A percentile compares a stretch with the other conserved stretches of the same genome.
phyloP scores from a whole-genome alignment of 2,113 vertebrate species.

The Pachyramphus minor region DNA sequence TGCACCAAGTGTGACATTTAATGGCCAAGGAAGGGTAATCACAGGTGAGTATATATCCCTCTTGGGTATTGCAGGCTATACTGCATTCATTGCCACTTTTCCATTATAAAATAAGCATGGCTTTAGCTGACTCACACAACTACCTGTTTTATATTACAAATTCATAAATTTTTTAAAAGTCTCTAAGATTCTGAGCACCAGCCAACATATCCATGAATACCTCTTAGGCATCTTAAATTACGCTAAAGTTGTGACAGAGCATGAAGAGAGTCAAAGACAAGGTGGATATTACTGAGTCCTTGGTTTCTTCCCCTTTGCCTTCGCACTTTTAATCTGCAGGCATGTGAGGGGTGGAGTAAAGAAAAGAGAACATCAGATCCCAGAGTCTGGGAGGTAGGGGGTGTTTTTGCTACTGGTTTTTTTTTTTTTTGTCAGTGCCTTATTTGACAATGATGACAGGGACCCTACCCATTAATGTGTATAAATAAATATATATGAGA shows the following conservation, averaged over 20 bases:
- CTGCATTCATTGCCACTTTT: not conserved
- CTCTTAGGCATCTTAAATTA: not conserved
- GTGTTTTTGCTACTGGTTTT: not conserved
- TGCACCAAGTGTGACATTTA: slow-evolving; percentile 69
- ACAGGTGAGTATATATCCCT: slow-evolving; percentile 45
- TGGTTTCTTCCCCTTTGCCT: not conserved
- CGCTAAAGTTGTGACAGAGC: not conserved
- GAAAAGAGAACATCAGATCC: not conserved
- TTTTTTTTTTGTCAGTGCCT: not conserved
- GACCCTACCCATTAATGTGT: not conserved
- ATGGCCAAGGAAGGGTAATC: slow-evolving; percentile 70
- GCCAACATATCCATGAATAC: not conserved
- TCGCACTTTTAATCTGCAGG: not conserved
- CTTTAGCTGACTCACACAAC: not conserved
- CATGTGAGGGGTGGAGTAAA: not conserved
- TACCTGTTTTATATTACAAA: slow-evolving; percentile 22
- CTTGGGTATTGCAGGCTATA: slow-evolving; percentile 4
- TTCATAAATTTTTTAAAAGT: slow-evolving; percentile 33
- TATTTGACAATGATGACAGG: not conserved
- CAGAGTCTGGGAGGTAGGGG: not conserved
- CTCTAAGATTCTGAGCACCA: not conserved
- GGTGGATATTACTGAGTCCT: not conserved
- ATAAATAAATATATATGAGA: no score
- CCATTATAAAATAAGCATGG: not conserved
- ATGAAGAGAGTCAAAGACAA: not conserved